Base-by-base conservation (phyloP, 2,888 invertebrate species). In the Epinotia nisella region DNA sequence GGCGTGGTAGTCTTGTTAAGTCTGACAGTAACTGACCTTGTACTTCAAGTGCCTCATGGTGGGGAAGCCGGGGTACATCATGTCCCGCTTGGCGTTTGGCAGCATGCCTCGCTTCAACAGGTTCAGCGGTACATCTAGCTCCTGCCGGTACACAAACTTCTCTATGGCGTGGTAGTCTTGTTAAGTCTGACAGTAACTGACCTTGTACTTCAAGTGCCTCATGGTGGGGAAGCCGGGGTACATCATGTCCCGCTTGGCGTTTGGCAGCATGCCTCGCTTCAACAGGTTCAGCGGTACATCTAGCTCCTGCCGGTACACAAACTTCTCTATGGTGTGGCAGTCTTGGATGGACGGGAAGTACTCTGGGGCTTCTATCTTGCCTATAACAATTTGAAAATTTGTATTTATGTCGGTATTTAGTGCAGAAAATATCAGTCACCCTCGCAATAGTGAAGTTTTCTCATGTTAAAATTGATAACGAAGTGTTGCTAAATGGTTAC, bases 161-260 rank as follows among this genome's bases (percentile, higher is more conserved):
- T 41, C 9, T 11, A 24, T 24, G 21, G 21, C 2, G 21, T 24
- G 21, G 21, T 2, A 24, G 21, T 24, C 21, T 24, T 24, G 21
- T 1, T 24, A 24, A 24, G 21, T 2, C 21, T 24, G n/a, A 24
- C 21, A 24, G 21, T 24, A 24, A 41, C 94, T 89, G 88, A 97
- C 97, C 83, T 92, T 94, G 86, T 98, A 98, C 29, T 96, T 93
- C 51, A 99, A 91, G 88, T 98, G 97, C 78, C 96, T 96, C 89
- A 99, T 95, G 0, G 98, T 98, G 0, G 99, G 99, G 87, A 99
- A 99, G 11, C 99, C 99, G 0, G 97, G 97, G 88, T 96, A 97
- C 84, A 96, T 95, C 66, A 96, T 94, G 80, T 96, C 95, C 45
- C 95, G 87, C 72, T 94, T 91, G 0, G 96, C 96, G 70, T 95